These are phyloP conservation scores for Drosophila nannoptera DNA, from an alignment of 1,140 invertebrate genomes.

Conservation along the genomic window DNA sequence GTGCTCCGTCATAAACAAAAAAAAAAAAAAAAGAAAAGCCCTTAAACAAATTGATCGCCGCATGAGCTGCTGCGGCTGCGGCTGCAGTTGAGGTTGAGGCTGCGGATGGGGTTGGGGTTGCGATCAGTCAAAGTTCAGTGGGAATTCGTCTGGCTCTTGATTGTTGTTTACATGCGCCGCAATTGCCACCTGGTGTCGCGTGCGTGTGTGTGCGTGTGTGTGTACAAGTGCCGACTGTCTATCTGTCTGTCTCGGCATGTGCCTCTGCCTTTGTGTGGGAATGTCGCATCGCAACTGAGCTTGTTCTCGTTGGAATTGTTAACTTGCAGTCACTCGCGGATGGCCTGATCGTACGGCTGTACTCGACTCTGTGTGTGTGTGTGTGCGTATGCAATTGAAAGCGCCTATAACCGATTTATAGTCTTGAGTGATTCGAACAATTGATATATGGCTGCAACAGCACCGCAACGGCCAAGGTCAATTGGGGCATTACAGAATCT, in stretches of 20 bases:
- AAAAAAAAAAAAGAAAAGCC: slow-evolving; percentile 12
- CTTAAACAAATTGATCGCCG: slow-evolving; percentile 35
- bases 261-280: not conserved
- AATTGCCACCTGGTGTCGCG: slow-evolving; percentile 47
- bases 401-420: slow-evolving; percentile 28
- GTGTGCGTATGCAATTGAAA: slow-evolving; percentile 2
- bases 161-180: slow-evolving; percentile 38
- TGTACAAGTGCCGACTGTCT: not conserved
- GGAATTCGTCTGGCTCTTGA: slow-evolving; percentile 25
- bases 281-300: slow-evolving; percentile 16
- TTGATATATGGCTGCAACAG: slow-evolving; percentile 30
- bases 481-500: slow-evolving; percentile 63
- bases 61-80: not conserved
- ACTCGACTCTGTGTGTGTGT: slow-evolving; percentile 4
- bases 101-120: not conserved
- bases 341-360: slow-evolving; percentile 24
- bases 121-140: slow-evolving; percentile 54
- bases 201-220: slow-evolving; percentile 7
- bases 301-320: slow-evolving; percentile 20
- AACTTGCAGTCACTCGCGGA: slow-evolving; percentile 33
- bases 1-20: slow-evolving; percentile 57
- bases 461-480: slow-evolving; percentile 58
- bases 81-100: not conserved
- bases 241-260: not conserved
- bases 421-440: slow-evolving; percentile 30